Base-by-base conservation (phyloP, 1,140 invertebrate genomes). In the Pogonognathellus flavescens region DNA sequence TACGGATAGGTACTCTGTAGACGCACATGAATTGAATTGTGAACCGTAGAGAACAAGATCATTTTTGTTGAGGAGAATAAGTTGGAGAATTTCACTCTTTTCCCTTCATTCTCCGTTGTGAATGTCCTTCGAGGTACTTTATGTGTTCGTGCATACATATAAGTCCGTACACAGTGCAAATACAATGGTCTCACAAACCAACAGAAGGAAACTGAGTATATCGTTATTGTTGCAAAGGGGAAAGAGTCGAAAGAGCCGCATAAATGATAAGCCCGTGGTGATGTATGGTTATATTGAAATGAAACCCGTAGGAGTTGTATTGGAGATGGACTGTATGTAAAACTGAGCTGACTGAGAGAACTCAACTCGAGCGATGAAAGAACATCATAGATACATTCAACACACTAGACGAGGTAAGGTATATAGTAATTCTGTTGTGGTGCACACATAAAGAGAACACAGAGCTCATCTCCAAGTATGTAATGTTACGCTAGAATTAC, bases 401-500 rank as follows among this genome's bases (percentile, higher is more conserved):
- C 53, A 13, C 53, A 57, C 11, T 2, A 57, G 11, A 57, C n/a
- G 2, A 57, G 1, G 10, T 57, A 57, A 14, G n/a, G 53, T 57
- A 57, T 9, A 57, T 57, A 76, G 22, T 76, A 76, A 66, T 25
- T 66, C 62, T 66, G 20, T 25, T 41, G 31, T 76, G 49, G 41
- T 49, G 31, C 31, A 76, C 31, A 76, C 16, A 76, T 11, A n/a
- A 22, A 70, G 70, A 76, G 70, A 76, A 9, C 16, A 66, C 0
- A 31, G 16, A 31, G 6, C 13, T 76, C 25, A 76, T 11, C 5
- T 16, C 13, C 25, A 31, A 1, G 16, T 76, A 7, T 76, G 16
- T 76, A 20, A 76, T 76, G 41, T 76, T 76, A 76, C 31, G 10
- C 70, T 76, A 50, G n/a, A 76, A 31, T 76, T 76, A 66, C 62